Base-by-base conservation (phyloP, 2,797 vertebrate genomes). In the Mormyrops boulengeri region DNA sequence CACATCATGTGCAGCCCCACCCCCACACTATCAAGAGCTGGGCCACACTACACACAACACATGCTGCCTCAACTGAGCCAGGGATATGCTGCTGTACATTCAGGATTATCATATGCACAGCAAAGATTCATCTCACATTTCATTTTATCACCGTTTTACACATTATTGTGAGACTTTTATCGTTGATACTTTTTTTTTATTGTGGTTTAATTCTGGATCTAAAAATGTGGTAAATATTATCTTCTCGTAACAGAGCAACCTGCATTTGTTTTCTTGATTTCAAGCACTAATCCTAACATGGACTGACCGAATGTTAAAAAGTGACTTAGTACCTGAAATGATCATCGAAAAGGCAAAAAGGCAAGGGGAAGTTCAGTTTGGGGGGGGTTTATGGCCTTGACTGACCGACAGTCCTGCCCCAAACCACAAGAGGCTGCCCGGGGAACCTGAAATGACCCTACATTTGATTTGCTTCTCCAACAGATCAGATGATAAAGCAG, bases 381-480 rank as follows among this genome's bases (percentile, higher is more conserved):
- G 17, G 17, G 17, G 17, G 62, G 62, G 22, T 17, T 38, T 7
- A 19, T 38, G 38, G 34, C 34, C 73, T 6, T 85, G 80, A 77
- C 47, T n/a, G 19, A 26, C 41, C 2, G 44, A 50, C 80, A 47
- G 17, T 49, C 11, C 19, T 22, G 41, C 19, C 41, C 80, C n/a
- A 85, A 85, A 26, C 41, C 41, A 26, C 19, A 87, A 55, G 52
- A 14, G n/a, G 41, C 30, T 19, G 66, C 50, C 22, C 26, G 38
- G 26, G 49, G 55, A 80, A 87, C 44, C 84, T 87, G 66, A 38
- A 89, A 90, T 89, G 73, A 91, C 89, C 57, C 86, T 57, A 89
- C 88, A 89, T 89, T 50, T 90, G 38, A 89, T 89, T 90, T 88
- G 86, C 38, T 52, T 77, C 88, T 90, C 38, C 77, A 90, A 89